Conservation (phyloP, 1,140 invertebrate species). For the Phocides pigmalion region DNA sequence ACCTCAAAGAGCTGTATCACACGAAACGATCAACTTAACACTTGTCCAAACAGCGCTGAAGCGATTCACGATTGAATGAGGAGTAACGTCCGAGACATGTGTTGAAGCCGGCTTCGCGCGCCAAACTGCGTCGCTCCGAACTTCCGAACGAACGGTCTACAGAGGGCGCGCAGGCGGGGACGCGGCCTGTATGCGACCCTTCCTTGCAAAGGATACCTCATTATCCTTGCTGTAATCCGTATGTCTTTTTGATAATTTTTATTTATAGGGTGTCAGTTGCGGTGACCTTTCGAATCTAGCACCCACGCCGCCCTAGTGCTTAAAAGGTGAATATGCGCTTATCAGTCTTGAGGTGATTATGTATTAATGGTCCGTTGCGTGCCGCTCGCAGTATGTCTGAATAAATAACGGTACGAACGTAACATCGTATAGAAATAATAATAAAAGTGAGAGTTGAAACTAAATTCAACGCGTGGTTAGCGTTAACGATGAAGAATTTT, state of each 20-base stretch:
- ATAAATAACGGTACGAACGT: slow-evolving; percentile 32
- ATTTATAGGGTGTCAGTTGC: slow-evolving; percentile 56
- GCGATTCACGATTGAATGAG: slow-evolving; percentile 55
- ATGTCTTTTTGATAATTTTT: slow-evolving; percentile 75
- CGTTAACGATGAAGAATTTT: slow-evolving; percentile 32
- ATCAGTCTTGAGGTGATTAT: slow-evolving; percentile 22
- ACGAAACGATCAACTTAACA: slow-evolving; percentile 81
- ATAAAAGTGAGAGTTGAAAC: slow-evolving; percentile 36
- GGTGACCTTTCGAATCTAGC: slow-evolving; percentile 15
- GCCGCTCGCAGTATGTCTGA: slow-evolving; percentile 28
- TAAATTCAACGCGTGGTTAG: slow-evolving; percentile 30
- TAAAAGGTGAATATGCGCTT: slow-evolving; percentile 27
- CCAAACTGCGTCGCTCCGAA: slow-evolving; percentile 69
- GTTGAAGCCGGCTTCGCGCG: slow-evolving; percentile 61
- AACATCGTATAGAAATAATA: slow-evolving; percentile 36
- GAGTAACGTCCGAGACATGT: slow-evolving; percentile 43
- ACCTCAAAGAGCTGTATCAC: slow-evolving; percentile 73
- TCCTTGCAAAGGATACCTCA: slow-evolving; percentile 77
- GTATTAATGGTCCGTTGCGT: slow-evolving; percentile 29
- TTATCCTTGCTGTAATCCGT: slow-evolving; percentile 79
- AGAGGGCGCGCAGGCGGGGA: slow-evolving; percentile 67
- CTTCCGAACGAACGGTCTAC: slow-evolving; percentile 53
- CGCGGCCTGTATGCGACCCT: slow-evolving; percentile 54
- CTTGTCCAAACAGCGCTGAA: slow-evolving; percentile 72
- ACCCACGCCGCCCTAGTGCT: slow-evolving; percentile 4